These are phyloP conservation scores for Saguinus imperator DNA, from an alignment of 2,113 vertebrate genomes.

Conservation along the genomic window DNA sequence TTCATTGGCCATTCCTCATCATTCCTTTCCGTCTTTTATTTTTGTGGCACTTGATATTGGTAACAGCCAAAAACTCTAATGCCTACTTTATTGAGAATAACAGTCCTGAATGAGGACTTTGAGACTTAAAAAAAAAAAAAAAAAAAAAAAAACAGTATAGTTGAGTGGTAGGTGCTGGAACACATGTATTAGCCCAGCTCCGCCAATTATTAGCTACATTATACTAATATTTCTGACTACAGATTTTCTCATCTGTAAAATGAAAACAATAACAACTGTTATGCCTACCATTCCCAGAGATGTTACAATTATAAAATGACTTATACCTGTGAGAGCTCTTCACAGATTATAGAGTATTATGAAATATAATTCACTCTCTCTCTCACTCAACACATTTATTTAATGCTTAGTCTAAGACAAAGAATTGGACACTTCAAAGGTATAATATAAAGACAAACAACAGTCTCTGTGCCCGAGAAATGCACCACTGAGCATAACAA, in stretches of 20 bases:
- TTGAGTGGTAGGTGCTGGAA: neutral
- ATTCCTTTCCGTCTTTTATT: neutral
- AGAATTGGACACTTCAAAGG: neutral
- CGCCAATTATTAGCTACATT: neutral
- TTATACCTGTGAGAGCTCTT: neutral
- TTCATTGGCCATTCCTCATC: neutral
- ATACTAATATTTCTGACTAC: neutral
- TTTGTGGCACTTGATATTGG: neutral
- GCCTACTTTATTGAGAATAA: neutral
- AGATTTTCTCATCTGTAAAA: slow-evolving; percentile 25
- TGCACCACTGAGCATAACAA: neutral
- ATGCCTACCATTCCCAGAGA: neutral
- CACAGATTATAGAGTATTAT: neutral
- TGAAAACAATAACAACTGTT: neutral
- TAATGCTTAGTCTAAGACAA: neutral
- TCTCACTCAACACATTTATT: neutral
- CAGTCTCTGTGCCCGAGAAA: neutral
- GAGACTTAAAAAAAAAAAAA: neutral
- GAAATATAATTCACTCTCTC: neutral
- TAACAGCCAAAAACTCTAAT: neutral
- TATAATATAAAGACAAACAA: neutral
- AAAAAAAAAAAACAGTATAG: neutral
- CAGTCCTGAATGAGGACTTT: neutral
- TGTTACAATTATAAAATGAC: neutral
- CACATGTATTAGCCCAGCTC: neutral